Evolutionary conservation across 2,888 invertebrate genomes (phyloP).

Genomic region (Sesia apiformis): DNA sequence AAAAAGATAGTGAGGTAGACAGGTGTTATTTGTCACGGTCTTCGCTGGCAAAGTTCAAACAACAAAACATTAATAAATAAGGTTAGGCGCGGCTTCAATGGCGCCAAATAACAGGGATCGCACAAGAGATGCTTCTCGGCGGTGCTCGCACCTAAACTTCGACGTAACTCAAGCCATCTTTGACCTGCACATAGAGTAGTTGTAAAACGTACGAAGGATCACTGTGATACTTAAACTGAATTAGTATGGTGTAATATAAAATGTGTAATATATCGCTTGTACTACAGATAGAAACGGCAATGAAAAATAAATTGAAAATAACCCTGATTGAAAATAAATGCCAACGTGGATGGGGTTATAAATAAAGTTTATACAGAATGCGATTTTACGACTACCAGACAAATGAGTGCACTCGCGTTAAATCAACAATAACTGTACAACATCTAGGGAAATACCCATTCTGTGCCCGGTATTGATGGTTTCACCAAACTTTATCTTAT

Average conservation of each 20-base stretch:
- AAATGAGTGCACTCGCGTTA: too few species aligned
- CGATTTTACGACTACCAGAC: too few species aligned
- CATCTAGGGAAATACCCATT: too few species aligned
- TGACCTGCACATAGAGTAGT: constrained; percentile 18
- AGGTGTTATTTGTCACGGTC: constrained; percentile 42
- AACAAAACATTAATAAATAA: constrained; percentile 33
- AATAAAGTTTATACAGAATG: too few species aligned
- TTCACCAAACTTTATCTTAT: too few species aligned
- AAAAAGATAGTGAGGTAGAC: constrained; percentile 18
- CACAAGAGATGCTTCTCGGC: not conserved
- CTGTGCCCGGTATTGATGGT: too few species aligned
- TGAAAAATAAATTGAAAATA: not conserved
- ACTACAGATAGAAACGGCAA: not conserved
- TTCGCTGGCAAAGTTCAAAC: constrained; percentile 39
- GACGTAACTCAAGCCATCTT: constrained; percentile 17
- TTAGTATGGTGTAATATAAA: not conserved
- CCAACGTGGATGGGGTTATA: too few species aligned
- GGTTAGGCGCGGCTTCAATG: constrained; percentile 33
- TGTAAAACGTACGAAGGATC: constrained; percentile 15
- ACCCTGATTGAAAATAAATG: too few species aligned
- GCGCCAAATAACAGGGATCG: constrained; percentile 45
- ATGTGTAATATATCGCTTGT: not conserved
- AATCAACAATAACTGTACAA: too few species aligned
- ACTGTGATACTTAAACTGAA: constrained; percentile 11
- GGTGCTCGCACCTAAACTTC: not conserved